phyloP scores from a whole-genome alignment of 2,888 invertebrate species.

The Chirona hameri region DNA sequence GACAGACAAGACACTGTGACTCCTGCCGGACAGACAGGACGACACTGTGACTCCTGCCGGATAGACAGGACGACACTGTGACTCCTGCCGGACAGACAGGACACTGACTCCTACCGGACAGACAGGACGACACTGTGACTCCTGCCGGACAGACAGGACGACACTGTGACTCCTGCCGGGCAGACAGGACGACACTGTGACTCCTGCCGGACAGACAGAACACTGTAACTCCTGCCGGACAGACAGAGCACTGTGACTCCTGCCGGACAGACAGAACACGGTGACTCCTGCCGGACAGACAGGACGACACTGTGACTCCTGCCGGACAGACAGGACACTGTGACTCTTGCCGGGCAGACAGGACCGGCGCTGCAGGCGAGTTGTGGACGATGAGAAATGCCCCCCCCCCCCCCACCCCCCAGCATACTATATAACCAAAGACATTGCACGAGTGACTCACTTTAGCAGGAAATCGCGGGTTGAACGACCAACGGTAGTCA shows the following conservation, averaged over 20 bases:
- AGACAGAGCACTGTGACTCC: constrained; percentile 8
- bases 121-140: background rate
- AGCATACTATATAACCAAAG: too few species aligned
- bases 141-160: background rate
- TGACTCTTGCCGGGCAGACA: background rate
- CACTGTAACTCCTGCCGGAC: background rate
- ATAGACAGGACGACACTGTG: background rate
- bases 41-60: background rate
- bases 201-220: background rate
- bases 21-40: background rate
- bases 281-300: background rate
- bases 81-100: background rate
- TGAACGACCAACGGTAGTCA: too few species aligned
- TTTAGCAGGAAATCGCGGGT: too few species aligned
- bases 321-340: background rate
- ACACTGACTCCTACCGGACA: too few species aligned
- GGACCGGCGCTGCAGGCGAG: too few species aligned
- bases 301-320: constrained; percentile 4
- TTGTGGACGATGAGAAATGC: too few species aligned
- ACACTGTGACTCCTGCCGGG: background rate
- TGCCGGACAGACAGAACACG: background rate
- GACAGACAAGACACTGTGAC: background rate
- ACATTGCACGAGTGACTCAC: too few species aligned
- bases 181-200: background rate
- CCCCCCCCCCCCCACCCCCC: too few species aligned